A percentile compares a stretch with the other conserved stretches of the same genome.
Conservation (phyloP, 2,797 vertebrate genomes). For the Coendou prehensilis region DNA sequence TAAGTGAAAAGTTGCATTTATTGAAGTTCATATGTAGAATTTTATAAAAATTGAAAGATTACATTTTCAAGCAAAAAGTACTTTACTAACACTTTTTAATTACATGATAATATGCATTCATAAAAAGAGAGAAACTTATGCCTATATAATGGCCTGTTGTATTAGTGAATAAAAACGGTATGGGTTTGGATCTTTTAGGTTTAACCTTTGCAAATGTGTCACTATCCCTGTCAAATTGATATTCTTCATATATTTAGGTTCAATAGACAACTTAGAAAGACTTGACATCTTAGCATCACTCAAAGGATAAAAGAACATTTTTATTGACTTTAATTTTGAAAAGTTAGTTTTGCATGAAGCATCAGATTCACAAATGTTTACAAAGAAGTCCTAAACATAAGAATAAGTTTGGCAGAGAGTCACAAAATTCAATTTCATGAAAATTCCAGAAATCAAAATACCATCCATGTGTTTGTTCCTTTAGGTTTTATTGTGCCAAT, state of each 20-base stretch:
- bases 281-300: not conserved
- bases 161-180: not conserved
- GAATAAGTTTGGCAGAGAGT: not conserved
- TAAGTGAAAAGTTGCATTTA: not conserved
- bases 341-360: not conserved
- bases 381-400: not conserved
- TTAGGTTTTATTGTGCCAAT: not conserved
- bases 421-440: not conserved
- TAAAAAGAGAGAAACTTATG: not conserved
- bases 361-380: not conserved
- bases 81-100: not conserved
- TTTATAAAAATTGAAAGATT: not conserved
- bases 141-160: not conserved
- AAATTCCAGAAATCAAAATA: constrained; percentile 33
- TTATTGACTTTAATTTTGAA: constrained; percentile 23
- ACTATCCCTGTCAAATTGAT: not conserved
- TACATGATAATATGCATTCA: not conserved
- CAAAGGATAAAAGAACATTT: not conserved
- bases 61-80: not conserved
- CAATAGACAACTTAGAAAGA: not conserved
- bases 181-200: not conserved
- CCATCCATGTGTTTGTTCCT: not conserved
- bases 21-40: not conserved
- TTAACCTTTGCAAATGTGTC: not conserved
- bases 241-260: not conserved